Evolutionary conservation across 2,797 vertebrate species (phyloP).

Genomic region (Anguilla marmorata): DNA sequence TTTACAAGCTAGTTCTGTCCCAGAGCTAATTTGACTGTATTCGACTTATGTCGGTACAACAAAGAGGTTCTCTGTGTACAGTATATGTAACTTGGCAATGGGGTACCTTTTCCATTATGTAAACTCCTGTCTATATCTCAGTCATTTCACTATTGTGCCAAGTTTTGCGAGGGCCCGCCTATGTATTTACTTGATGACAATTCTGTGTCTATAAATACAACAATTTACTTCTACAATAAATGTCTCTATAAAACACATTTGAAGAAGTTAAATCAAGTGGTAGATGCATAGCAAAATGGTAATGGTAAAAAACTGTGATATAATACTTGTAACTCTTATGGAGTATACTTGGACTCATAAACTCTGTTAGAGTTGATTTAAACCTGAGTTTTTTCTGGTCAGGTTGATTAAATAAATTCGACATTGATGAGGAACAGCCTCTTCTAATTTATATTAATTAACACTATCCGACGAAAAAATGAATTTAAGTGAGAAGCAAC

Average conservation of each 20-base stretch:
- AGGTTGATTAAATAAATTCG: not conserved
- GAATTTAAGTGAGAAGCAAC: not conserved
- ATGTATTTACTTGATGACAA: constrained; percentile 29
- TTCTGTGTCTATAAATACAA: not conserved
- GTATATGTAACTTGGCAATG: constrained; percentile 10
- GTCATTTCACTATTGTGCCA: constrained; percentile 33
- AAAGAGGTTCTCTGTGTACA: not conserved
- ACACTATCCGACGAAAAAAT: not conserved
- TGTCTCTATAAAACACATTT: not conserved
- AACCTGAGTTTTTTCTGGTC: no score
- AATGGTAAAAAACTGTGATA: no score
- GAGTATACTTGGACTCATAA: no score
- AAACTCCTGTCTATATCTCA: constrained; percentile 6
- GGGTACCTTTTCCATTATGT: not conserved
- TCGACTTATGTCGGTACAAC: not conserved
- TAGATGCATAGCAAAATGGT: not conserved
- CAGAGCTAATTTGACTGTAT: not conserved
- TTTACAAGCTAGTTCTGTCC: constrained; percentile 9
- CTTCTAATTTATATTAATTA: not conserved
- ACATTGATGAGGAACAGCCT: not conserved
- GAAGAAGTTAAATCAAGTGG: not conserved
- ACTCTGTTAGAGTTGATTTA: no score
- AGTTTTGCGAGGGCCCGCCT: constrained; percentile 26
- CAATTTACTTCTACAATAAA: not conserved
- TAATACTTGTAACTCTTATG: no score